phyloP scores from a whole-genome alignment of 2,113 vertebrate genomes.

The Cacatua alba region DNA sequence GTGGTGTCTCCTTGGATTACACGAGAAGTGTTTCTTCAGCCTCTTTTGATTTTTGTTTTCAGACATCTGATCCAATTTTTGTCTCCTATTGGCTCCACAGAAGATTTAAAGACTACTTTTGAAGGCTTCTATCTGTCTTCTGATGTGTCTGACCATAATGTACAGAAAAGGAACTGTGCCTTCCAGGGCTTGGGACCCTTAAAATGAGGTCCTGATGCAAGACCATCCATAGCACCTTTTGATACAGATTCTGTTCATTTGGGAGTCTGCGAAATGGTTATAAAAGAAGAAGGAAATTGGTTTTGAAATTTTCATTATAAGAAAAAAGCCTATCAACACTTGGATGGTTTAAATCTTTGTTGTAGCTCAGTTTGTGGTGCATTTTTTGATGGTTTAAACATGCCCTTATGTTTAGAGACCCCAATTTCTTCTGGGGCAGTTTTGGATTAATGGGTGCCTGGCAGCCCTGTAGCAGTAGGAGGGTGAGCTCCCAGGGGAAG shows the following conservation, averaged over 20 bases:
- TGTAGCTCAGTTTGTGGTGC: neutral
- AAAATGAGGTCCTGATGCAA: neutral
- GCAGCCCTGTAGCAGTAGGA: neutral
- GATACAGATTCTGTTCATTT: neutral
- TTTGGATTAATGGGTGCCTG: fast-evolving
- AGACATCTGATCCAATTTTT: neutral
- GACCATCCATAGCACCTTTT: neutral
- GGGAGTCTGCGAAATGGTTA: neutral
- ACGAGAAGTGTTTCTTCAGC: neutral
- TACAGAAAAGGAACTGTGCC: neutral
- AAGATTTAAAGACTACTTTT: neutral
- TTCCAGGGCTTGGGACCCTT: neutral
- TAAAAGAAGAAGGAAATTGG: neutral
- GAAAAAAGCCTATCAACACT: neutral
- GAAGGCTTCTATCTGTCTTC: neutral
- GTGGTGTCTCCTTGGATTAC: neutral
- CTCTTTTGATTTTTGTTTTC: neutral
- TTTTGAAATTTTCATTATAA: neutral
- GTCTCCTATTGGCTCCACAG: neutral
- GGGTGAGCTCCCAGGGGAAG: neutral
- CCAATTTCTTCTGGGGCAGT: neutral
- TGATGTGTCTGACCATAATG: neutral
- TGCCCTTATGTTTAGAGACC: neutral
- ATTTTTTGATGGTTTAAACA: neutral
- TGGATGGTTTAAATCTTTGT: neutral